phyloP scores from a whole-genome alignment of 1,140 invertebrate species.

The Aphelenchoides besseyi region DNA sequence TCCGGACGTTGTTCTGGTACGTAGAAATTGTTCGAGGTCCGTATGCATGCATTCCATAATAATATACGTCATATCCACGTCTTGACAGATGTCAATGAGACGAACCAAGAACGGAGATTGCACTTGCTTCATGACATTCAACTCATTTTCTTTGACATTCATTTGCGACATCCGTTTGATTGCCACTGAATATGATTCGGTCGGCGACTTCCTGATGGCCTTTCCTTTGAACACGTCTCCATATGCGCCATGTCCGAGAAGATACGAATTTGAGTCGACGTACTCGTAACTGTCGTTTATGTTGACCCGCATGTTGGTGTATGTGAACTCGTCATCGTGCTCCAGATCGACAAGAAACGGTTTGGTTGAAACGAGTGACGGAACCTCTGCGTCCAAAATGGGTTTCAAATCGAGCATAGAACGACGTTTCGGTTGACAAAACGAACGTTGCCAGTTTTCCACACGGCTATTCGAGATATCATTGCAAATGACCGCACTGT shows the following conservation, averaged over 20 bases:
- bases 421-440: neutral
- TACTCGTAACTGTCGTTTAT: constrained; percentile 38
- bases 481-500: constrained; percentile 13
- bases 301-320: constrained; percentile 26
- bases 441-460: neutral
- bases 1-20: constrained; percentile 20
- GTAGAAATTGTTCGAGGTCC: constrained; percentile 52
- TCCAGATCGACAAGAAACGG: neutral
- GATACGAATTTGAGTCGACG: constrained; percentile 26
- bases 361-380: neutral
- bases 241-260: constrained; percentile 49
- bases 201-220: constrained; percentile 42
- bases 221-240: constrained; percentile 41
- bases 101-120: constrained; percentile 42
- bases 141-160: constrained; percentile 35
- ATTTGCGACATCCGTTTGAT: constrained; percentile 35
- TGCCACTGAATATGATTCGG: constrained; percentile 25
- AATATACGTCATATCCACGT: constrained; percentile 48
- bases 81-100: constrained; percentile 52
- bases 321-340: constrained; percentile 22
- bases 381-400: neutral
- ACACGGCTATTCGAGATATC: neutral
- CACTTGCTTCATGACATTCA: constrained; percentile 41
- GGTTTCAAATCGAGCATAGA: constrained; percentile 5
- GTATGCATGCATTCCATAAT: constrained; percentile 56